Conservation (phyloP, 2,797 vertebrate genomes). For the Galaxias olidus region DNA sequence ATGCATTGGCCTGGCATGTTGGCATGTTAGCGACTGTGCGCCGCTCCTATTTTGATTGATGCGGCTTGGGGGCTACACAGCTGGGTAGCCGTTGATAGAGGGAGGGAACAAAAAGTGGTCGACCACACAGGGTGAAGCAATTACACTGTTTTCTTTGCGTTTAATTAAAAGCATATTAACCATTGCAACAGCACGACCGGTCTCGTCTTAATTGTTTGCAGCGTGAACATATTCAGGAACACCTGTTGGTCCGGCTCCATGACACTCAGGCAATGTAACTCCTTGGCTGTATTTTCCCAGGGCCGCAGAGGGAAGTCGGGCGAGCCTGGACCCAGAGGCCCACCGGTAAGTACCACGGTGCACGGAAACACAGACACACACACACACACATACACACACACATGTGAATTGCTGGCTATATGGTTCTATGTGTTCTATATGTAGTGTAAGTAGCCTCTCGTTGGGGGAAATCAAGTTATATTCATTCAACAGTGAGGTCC, state of each 20-base stretch:
- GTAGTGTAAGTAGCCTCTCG: background rate
- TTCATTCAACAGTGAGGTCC: background rate
- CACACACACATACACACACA: background rate
- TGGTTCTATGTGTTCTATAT: too few relatives aligned
- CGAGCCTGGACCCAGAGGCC: conserved; percentile 82
- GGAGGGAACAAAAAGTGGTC: conserved; percentile 68
- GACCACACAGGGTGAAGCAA: conserved; percentile 73
- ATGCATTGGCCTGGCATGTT: conserved; percentile 1
- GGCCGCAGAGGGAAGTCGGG: conserved; percentile 91
- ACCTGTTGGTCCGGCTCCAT: conserved; percentile 60
- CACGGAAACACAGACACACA: background rate
- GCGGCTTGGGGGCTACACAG: conserved; percentile 61
- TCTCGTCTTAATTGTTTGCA: conserved; percentile 68
- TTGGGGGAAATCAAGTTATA: background rate
- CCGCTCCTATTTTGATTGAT: conserved; percentile 70
- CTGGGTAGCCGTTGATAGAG: conserved; percentile 70
- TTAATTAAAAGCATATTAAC: conserved; percentile 83
- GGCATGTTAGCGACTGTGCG: conserved; percentile 31
- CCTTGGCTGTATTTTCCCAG: conserved; percentile 59
- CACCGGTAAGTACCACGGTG: conserved; percentile 80
- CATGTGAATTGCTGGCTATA: background rate
- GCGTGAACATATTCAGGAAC: conserved; percentile 55
- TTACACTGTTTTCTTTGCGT: conserved; percentile 77
- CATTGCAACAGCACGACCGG: conserved; percentile 66
- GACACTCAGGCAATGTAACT: conserved; percentile 33